These are phyloP conservation scores for Metacarcinus magister DNA, from an alignment of 2,888 invertebrate genomes.

Conservation along the genomic window DNA sequence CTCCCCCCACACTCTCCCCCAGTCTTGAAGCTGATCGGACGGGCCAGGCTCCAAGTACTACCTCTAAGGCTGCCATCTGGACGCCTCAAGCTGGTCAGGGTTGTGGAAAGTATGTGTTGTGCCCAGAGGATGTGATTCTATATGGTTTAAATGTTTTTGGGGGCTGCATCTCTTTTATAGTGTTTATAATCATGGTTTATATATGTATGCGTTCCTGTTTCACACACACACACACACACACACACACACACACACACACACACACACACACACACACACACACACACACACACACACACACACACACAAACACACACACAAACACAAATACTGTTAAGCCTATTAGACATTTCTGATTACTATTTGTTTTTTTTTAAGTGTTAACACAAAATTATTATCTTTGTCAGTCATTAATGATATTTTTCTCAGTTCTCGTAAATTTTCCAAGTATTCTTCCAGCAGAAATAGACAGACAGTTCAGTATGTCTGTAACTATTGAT, in stretches of 20 bases:
- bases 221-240: background rate
- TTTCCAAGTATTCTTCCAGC: too few relatives aligned
- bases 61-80: too few relatives aligned
- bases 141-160: background rate
- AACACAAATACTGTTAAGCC: too few relatives aligned
- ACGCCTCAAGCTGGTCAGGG: background rate
- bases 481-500: too few relatives aligned
- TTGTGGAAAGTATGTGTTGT: too few relatives aligned
- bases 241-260: too few relatives aligned
- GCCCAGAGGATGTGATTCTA: background rate
- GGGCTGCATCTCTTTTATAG: background rate
- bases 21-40: background rate
- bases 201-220: background rate
- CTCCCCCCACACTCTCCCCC: background rate
- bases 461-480: too few relatives aligned
- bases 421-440: too few relatives aligned
- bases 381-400: too few relatives aligned
- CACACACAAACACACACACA: background rate
- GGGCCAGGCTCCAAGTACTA: background rate
- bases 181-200: background rate
- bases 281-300: constrained; percentile 2
- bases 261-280: background rate
- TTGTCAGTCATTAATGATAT: too few relatives aligned
- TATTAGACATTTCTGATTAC: background rate
- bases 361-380: background rate